A percentile compares a stretch with the other conserved stretches of the same genome.
These are phyloP conservation scores for Himalopsyche phryganea DNA, from an alignment of 1,140 invertebrate genomes.

Conservation along the genomic window DNA sequence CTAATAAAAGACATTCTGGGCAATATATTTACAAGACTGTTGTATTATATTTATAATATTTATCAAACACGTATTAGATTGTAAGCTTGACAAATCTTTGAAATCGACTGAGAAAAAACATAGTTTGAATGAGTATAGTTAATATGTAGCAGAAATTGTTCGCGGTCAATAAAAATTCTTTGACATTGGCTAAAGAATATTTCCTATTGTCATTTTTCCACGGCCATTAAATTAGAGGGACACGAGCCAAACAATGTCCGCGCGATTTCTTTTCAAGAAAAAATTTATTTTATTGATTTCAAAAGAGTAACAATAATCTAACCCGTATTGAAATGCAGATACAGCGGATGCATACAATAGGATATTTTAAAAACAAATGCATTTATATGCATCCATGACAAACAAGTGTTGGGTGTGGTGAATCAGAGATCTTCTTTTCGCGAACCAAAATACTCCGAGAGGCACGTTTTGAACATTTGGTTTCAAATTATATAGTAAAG, in stretches of 20 bases:
- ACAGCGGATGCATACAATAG: slow-evolving; percentile 5
- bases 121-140: too few species aligned
- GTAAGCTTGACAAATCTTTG: too few species aligned
- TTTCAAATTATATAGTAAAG: too few species aligned
- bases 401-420: slow-evolving; percentile 9
- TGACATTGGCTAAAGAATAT: too few species aligned
- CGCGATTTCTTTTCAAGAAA: slow-evolving; percentile 7
- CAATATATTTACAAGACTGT: too few species aligned
- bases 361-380: slow-evolving; percentile 11
- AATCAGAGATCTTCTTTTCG: slow-evolving; percentile 15
- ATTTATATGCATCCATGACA: slow-evolving; percentile 11
- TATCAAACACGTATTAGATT: too few species aligned
- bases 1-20: too few species aligned
- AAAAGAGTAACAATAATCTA: slow-evolving; percentile 13
- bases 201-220: too few species aligned
- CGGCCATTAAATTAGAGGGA: neutral
- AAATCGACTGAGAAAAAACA: too few species aligned
- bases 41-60: too few species aligned
- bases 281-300: slow-evolving; percentile 10
- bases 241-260: slow-evolving; percentile 9
- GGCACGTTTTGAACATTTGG: neutral
- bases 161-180: too few species aligned
- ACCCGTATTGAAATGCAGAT: slow-evolving; percentile 21
- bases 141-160: too few species aligned
- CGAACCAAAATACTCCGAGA: neutral